Evolutionary conservation across 2,888 invertebrate genomes (phyloP).

Genomic region (Leucophenga maculata): DNA sequence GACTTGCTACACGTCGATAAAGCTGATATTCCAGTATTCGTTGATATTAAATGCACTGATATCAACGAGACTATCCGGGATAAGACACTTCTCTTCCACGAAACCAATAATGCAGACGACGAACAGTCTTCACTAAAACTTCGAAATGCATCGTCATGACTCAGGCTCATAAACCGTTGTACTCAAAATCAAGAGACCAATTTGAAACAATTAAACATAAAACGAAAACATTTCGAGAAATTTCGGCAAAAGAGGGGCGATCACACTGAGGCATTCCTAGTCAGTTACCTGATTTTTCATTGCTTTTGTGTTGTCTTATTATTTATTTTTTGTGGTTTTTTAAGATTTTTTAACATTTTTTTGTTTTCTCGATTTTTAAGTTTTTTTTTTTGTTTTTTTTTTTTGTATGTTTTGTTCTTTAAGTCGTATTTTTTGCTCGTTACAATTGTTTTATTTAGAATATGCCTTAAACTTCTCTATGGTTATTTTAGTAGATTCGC

Average conservation of each 20-base stretch:
- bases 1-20: too few relatives aligned
- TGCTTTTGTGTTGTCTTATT: constrained; percentile 22
- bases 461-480: constrained; percentile 68
- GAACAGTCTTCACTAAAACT: too few relatives aligned
- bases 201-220: neutral
- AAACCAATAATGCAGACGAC: too few relatives aligned
- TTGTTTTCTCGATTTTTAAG: constrained; percentile 55
- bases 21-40: too few relatives aligned
- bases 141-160: too few relatives aligned
- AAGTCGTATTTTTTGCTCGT: constrained; percentile 36
- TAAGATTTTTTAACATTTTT: constrained; percentile 54
- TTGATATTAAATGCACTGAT: too few relatives aligned
- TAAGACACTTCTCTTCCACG: too few relatives aligned
- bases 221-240: too few relatives aligned
- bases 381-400: constrained; percentile 40
- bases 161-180: too few relatives aligned
- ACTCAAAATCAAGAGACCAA: too few relatives aligned
- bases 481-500: constrained; percentile 62
- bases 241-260: constrained; percentile 56
- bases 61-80: too few relatives aligned
- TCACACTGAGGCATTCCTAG: constrained; percentile 58
- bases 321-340: constrained; percentile 42
- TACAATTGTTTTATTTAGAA: constrained; percentile 38
- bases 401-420: constrained; percentile 55
- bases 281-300: constrained; percentile 48